A percentile compares a stretch with the other conserved stretches of the same genome.
These are phyloP conservation scores for Nannospalax galili DNA, from an alignment of 2,113 vertebrate species.

Conservation along the genomic window DNA sequence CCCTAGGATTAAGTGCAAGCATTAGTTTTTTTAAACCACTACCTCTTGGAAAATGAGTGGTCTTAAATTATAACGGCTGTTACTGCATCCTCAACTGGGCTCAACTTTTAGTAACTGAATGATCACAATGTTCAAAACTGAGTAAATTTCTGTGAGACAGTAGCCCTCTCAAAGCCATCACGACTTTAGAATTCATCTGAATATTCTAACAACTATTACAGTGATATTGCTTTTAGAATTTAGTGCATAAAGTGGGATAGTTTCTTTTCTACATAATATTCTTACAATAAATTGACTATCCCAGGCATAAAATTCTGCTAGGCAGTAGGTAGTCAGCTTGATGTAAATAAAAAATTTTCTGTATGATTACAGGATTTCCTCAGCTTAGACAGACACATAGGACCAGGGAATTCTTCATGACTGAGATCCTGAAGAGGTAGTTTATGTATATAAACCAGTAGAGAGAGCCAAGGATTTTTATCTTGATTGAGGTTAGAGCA, in stretches of 20 bases:
- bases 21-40: not conserved
- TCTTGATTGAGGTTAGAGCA: not conserved
- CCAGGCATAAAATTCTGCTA: not conserved
- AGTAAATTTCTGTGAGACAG: slow-evolving; percentile 1
- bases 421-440: not conserved
- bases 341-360: not conserved
- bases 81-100: not conserved
- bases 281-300: not conserved
- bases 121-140: not conserved
- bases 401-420: not conserved
- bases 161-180: not conserved
- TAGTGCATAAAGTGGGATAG: not conserved
- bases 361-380: not conserved
- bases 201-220: not conserved
- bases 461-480: rapidly evolving
- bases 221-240: slow-evolving; percentile 6
- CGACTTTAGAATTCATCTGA: slow-evolving; percentile 8
- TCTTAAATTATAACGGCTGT: not conserved
- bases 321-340: not conserved
- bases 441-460: not conserved
- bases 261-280: not conserved
- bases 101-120: not conserved
- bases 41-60: not conserved
- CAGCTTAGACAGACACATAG: not conserved
- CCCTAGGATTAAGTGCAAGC: not conserved